Percentiles rank a stretch among this genome's conserved stretches.
These are phyloP conservation scores for Paratrypauchen microcephalus DNA, from an alignment of 2,797 vertebrate genomes.

Conservation along the genomic window DNA sequence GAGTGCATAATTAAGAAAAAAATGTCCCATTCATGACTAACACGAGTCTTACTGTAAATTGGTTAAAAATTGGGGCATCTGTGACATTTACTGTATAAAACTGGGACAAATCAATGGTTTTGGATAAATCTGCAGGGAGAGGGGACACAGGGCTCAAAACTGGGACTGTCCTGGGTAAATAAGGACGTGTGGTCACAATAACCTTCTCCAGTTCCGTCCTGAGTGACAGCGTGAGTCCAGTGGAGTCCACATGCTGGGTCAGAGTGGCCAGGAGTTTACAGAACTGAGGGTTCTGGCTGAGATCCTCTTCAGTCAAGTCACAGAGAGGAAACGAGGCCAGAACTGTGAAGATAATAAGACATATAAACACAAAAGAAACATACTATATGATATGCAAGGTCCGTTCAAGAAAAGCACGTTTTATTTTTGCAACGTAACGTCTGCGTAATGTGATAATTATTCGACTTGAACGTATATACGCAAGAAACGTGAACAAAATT, in stretches of 20 bases:
- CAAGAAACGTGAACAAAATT: background rate
- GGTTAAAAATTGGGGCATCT: no score
- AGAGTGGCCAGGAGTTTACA: constrained; percentile 80
- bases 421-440: background rate
- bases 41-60: no score
- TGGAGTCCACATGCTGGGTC: constrained; percentile 77
- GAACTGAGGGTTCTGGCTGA: constrained; percentile 80
- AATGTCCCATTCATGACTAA: no score
- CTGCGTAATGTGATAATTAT: background rate
- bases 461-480: background rate
- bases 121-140: no score
- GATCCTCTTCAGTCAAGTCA: constrained; percentile 79
- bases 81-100: no score
- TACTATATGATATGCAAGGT: background rate
- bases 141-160: no score
- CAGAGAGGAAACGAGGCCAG: constrained; percentile 78
- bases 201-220: constrained; percentile 80
- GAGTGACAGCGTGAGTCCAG: constrained; percentile 76
- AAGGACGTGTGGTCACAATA: background rate
- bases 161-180: no score
- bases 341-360: constrained; percentile 42
- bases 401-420: background rate
- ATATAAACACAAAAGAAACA: background rate
- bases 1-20: no score
- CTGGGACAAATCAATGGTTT: no score